A percentile compares a stretch with the other conserved stretches of the same genome.
Conservation (phyloP, 2,797 vertebrate species). For the Rhinophrynus dorsalis region DNA sequence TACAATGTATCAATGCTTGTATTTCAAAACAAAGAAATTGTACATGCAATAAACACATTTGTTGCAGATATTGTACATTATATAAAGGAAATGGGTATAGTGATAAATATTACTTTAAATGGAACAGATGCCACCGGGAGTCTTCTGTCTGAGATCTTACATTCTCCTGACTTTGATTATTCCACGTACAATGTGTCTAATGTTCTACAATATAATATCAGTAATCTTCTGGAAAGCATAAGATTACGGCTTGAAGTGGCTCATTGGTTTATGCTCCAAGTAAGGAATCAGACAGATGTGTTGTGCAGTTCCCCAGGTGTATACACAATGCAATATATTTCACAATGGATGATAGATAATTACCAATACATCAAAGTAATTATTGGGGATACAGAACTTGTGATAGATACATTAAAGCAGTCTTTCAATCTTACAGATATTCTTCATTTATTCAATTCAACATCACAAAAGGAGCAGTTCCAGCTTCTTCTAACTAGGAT, state of each 20-base stretch:
- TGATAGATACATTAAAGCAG: not conserved
- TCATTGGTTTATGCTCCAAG: not conserved
- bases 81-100: not conserved
- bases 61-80: constrained; percentile 14
- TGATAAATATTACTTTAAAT: not conserved
- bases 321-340: not conserved
- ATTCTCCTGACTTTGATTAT: not conserved
- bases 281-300: not conserved
- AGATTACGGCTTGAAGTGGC: not conserved
- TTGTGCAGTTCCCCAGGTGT: not conserved
- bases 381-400: not conserved
- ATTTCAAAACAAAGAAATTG: constrained; percentile 13
- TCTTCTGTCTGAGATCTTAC: constrained; percentile 6
- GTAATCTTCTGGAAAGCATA: not conserved
- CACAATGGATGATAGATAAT: not conserved
- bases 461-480: not conserved
- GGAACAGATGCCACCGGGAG: not conserved
- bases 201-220: not conserved
- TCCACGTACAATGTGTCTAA: not conserved
- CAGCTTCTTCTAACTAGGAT: not conserved
- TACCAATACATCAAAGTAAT: not conserved
- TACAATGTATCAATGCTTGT: constrained; percentile 5
- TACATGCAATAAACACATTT: constrained; percentile 28
- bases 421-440: not conserved
- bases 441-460: not conserved